Evolutionary conservation across 1,140 invertebrate species (phyloP).

Genomic region (Neotoxoptera formosana): DNA sequence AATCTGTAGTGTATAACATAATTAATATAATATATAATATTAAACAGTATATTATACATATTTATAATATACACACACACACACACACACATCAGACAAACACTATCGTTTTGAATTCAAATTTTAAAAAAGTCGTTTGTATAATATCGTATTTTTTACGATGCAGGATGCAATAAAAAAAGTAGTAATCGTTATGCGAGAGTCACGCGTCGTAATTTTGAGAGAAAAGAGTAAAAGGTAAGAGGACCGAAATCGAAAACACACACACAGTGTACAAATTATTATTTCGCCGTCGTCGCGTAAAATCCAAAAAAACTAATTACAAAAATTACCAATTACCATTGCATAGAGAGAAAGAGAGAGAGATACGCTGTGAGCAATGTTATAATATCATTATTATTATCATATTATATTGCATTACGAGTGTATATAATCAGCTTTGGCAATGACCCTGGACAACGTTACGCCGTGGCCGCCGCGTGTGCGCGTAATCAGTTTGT

Average conservation of each 20-base stretch:
- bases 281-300: neutral
- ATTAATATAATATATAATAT: neutral
- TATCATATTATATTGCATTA: neutral
- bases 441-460: slow-evolving; percentile 45
- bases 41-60: neutral
- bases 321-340: neutral
- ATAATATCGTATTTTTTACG: neutral
- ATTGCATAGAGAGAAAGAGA: neutral
- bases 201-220: neutral
- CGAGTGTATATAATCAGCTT: neutral
- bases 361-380: neutral
- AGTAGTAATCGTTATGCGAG: neutral
- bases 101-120: neutral
- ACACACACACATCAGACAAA: neutral
- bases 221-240: neutral
- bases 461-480: neutral
- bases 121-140: neutral
- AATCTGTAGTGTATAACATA: neutral
- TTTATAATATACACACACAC: neutral
- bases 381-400: neutral
- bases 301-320: neutral
- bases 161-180: neutral
- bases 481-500: neutral
- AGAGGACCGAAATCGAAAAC: neutral
- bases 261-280: neutral